phyloP scores from a whole-genome alignment of 2,113 vertebrate species.

The Prinia subflava region DNA sequence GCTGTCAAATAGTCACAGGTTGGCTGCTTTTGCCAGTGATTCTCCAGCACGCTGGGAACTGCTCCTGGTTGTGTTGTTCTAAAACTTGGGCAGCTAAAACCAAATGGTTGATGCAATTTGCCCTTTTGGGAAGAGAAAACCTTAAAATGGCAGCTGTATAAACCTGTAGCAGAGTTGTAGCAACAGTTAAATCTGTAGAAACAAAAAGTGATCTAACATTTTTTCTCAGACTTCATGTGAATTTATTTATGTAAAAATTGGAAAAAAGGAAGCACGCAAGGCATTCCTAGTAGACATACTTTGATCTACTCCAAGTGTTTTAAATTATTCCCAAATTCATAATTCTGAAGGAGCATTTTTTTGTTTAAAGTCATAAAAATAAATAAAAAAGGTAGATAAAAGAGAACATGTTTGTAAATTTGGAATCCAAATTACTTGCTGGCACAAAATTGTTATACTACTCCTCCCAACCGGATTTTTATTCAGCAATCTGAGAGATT shows the following conservation, averaged over 20 bases:
- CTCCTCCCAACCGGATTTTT: not conserved
- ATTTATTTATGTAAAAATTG: not conserved
- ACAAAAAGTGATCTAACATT: not conserved
- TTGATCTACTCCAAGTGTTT: not conserved
- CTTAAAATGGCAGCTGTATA: not conserved
- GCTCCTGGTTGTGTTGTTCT: not conserved
- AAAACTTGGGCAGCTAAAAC: not conserved
- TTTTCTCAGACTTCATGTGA: not conserved
- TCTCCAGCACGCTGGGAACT: not conserved
- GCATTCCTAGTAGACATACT: not conserved
- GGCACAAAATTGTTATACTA: not conserved
- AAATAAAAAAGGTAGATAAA: not conserved
- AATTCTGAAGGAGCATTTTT: not conserved
- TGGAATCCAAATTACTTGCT: not conserved
- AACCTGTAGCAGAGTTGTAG: not conserved
- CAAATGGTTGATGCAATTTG: not conserved
- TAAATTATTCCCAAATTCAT: not conserved
- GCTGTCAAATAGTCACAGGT: not conserved
- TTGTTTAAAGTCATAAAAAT: not conserved
- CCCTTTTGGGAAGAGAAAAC: not conserved
- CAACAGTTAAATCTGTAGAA: not conserved
- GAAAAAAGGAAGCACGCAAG: not conserved
- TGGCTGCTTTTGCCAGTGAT: not conserved
- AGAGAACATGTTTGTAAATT: not conserved
- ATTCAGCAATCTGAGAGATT: conserved; percentile 13